These are phyloP conservation scores for Odontomyia ornata DNA, from an alignment of 2,888 invertebrate species.

Conservation along the genomic window DNA sequence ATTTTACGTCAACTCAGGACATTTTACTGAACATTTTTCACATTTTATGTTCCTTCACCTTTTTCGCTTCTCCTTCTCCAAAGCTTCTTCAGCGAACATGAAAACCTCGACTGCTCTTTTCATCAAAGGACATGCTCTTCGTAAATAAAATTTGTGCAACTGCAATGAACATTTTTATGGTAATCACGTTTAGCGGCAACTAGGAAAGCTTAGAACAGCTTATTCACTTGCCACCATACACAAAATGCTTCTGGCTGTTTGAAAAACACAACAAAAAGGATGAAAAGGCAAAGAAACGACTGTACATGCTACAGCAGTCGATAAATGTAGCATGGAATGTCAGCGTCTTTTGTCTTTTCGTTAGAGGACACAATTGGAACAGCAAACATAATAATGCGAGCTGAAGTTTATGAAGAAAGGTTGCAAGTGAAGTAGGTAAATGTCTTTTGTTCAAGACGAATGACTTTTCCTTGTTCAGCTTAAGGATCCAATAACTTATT, in stretches of 20 bases:
- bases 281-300: too few relatives aligned
- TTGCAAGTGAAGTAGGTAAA: neutral
- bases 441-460: neutral
- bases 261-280: neutral
- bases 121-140: neutral
- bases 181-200: slow-evolving; percentile 20
- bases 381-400: slow-evolving; percentile 9
- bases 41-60: too few relatives aligned
- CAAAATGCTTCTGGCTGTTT: neutral
- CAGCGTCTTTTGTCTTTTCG: slow-evolving; percentile 5
- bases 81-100: too few relatives aligned
- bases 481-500: neutral
- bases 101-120: too few relatives aligned
- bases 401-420: neutral
- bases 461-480: neutral
- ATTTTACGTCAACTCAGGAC: too few relatives aligned
- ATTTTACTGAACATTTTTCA: too few relatives aligned
- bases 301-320: neutral
- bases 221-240: neutral
- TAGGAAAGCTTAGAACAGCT: neutral
- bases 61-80: too few relatives aligned
- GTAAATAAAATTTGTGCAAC: slow-evolving; percentile 32
- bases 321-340: slow-evolving; percentile 7
- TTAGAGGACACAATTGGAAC: slow-evolving; percentile 13
- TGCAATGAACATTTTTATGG: slow-evolving; percentile 19